A percentile compares a stretch with the other conserved stretches of the same genome.
phyloP scores from a whole-genome alignment of 1,140 invertebrate genomes.

The Mycetomoellerius zeteki region DNA sequence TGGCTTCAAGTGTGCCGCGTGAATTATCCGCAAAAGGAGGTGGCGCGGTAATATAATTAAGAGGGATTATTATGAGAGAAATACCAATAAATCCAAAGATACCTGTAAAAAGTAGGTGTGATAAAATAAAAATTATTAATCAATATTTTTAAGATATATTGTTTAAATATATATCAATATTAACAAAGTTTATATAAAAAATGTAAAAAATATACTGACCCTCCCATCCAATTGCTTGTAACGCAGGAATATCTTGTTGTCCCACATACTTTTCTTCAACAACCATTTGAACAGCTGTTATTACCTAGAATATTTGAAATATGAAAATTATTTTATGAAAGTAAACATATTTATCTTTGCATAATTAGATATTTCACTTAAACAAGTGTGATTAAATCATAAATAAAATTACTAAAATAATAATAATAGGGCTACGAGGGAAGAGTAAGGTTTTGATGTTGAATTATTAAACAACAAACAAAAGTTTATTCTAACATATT shows the following conservation, averaged over 20 bases:
- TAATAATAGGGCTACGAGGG: too few species aligned
- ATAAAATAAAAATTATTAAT: conserved; percentile 11
- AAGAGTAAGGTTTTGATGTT: too few species aligned
- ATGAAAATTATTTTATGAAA: not conserved
- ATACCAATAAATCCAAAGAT: conserved; percentile 95
- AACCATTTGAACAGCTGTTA: conserved; percentile 97
- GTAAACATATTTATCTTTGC: not conserved
- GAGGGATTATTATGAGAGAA: conserved; percentile 91
- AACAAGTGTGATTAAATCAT: too few species aligned
- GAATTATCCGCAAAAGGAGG: conserved; percentile 93
- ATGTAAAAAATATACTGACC: conserved; percentile 85
- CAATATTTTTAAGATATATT: not conserved
- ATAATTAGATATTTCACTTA: too few species aligned
- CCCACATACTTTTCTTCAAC: conserved; percentile 97
- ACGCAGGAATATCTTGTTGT: conserved; percentile 93
- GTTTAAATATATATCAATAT: conserved; percentile 3
- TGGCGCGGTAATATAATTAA: conserved; percentile 94
- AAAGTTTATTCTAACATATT: too few species aligned
- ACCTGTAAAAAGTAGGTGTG: conserved; percentile 85
- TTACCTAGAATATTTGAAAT: conserved; percentile 86
- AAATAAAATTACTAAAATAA: too few species aligned
- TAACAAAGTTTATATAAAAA: conserved; percentile 1
- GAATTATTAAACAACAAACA: too few species aligned
- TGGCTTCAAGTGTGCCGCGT: conserved; percentile 94
- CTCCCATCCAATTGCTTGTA: conserved; percentile 97